Percentiles rank a stretch among this genome's conserved stretches.
Conservation (phyloP, 2,797 vertebrate species). For the Ptychobarbus kaznakovi region DNA sequence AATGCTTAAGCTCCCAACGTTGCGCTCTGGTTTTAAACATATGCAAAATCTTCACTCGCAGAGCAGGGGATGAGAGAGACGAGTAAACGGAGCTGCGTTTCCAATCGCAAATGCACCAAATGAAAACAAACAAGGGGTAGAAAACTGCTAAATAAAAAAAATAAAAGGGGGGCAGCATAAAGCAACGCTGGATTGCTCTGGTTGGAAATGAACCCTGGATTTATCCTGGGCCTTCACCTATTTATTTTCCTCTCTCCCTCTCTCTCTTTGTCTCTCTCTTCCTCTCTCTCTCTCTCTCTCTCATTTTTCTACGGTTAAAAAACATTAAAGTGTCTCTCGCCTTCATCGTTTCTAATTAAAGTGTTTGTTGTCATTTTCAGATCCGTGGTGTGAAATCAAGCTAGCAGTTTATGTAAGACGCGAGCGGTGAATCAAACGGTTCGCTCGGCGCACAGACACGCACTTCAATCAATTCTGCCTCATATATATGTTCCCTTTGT, state of each 20-base stretch:
- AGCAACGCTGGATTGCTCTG: conserved; percentile 66
- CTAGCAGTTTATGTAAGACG: conserved; percentile 86
- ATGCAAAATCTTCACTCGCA: conserved; percentile 70
- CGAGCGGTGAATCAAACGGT: conserved; percentile 87
- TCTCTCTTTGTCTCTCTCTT: conserved; percentile 45
- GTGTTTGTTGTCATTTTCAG: conserved; percentile 85
- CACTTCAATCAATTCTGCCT: conserved; percentile 91
- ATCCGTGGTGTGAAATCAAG: conserved; percentile 89
- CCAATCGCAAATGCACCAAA: conserved; percentile 68
- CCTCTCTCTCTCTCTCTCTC: conserved; percentile 50
- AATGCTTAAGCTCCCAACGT: conserved; percentile 60
- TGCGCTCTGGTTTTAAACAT: conserved; percentile 59
- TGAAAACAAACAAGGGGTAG: conserved; percentile 70
- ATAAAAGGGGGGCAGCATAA: conserved; percentile 71
- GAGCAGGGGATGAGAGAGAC: conserved; percentile 57
- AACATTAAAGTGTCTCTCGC: conserved; percentile 81
- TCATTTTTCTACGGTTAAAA: conserved; percentile 72
- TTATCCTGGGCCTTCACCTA: conserved; percentile 81
- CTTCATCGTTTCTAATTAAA: conserved; percentile 87
- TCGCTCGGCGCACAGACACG: conserved; percentile 81
- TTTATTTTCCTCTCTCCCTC: conserved; percentile 68
- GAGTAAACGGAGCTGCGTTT: conserved; percentile 61
- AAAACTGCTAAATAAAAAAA: conserved; percentile 74
- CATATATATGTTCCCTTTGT: conserved; percentile 90
- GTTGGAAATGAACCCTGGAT: conserved; percentile 72